Base-by-base conservation (phyloP, 37 sponge, comb jelly and placozoan species). In the Trichoplax adhaerens region DNA sequence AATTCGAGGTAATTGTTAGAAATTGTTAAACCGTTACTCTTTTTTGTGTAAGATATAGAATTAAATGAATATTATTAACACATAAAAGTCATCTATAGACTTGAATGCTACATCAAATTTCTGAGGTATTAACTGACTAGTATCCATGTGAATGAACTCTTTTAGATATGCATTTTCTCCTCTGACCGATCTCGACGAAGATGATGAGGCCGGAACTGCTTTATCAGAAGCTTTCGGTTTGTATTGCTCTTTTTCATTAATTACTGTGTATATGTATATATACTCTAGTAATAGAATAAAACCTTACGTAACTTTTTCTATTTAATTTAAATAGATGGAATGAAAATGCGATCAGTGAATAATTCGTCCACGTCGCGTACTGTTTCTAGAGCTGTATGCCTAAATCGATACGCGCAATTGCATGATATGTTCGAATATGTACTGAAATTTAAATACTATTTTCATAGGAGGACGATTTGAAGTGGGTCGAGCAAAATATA, bases 401-500 rank as follows among this genome's bases (percentile, higher is more conserved):
- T 4, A 2, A 56, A 60, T 8, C 62, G 62, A 60, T 12, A 12
- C 62, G 62, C 12, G 8, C 12, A 12, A 60, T 8, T 8, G 62
- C 62, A 60, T 60, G 62, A 60, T n/a, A 12, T 12, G 8, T 8
- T 12, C 12, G 8, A 60, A 60, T 12, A 8, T 60, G 62, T 8
- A 12, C 62, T 12, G 12, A 12, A 8, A 60, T 8, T 12, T 8
- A 8, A 60, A 60, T 8, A 60, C 62, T 8, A 12, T 60, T 12
- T 69, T n/a, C 52, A 6, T n/a, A 69, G 88, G 88, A 87, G 54
- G 88, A 87, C 65, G 88, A 87, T 56, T 58, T 87, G 68, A 77
- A 81, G 58, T 87, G 88, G 88, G 88, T 83, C 12, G 88, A 87
- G 56, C 81, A 87, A 57, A 87, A 87, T 58, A 66, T 87, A 53